A percentile compares a stretch with the other conserved stretches of the same genome.
Evolutionary conservation across 2,888 invertebrate species (phyloP).

Genomic region (Crematogaster levior): DNA sequence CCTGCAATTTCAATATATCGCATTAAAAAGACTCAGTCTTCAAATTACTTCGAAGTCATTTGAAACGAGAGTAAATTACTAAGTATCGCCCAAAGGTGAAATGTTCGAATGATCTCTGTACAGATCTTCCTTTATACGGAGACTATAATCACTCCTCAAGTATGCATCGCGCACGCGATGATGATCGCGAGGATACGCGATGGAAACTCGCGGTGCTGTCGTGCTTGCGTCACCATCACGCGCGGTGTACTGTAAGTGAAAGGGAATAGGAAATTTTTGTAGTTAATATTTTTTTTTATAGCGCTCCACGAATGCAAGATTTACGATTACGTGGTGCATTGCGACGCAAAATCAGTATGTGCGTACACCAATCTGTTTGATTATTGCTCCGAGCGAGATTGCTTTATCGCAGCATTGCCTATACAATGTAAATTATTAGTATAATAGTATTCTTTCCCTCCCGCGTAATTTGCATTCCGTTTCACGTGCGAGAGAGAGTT

Average conservation of each 20-base stretch:
- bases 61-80: neutral
- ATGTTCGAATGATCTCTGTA: neutral
- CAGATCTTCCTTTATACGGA: neutral
- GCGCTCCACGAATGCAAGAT: slow-evolving; percentile 21
- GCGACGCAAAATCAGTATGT: slow-evolving; percentile 1
- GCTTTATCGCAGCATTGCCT: neutral
- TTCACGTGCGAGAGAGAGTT: neutral
- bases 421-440: slow-evolving; percentile 4
- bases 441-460: neutral
- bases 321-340: slow-evolving; percentile 39
- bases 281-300: slow-evolving; percentile 26
- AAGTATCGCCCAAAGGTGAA: slow-evolving; percentile 8
- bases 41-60: neutral
- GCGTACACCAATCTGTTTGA: slow-evolving; percentile 5
- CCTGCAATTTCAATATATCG: slow-evolving; percentile 7
- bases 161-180: slow-evolving; percentile 57
- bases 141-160: slow-evolving; percentile 47
- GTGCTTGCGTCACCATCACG: slow-evolving; percentile 64
- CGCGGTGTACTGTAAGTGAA: slow-evolving; percentile 63
- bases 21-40: neutral
- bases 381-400: slow-evolving; percentile 35
- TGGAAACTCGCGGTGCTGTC: slow-evolving; percentile 63
- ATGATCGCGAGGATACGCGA: slow-evolving; percentile 67
- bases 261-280: slow-evolving; percentile 71
- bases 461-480: slow-evolving; percentile 20